Conservation (phyloP, 2,888 invertebrate genomes). For the Antheraea assamensis region DNA sequence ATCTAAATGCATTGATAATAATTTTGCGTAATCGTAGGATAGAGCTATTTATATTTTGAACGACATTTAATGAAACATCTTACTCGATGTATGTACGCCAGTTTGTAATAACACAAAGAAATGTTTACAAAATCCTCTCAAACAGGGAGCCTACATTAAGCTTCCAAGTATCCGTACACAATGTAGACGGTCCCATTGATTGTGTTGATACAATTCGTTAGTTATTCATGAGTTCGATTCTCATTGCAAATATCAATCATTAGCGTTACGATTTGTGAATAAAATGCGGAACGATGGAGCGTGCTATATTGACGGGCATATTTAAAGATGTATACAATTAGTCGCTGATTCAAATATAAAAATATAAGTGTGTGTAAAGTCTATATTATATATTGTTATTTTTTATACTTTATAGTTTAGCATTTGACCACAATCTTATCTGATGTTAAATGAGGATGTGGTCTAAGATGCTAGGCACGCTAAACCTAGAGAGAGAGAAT, state of each 20-base stretch:
- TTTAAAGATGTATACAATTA: not conserved
- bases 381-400: no score
- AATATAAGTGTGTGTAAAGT: not conserved
- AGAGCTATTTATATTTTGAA: no score
- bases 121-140: not conserved
- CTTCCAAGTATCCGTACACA: not conserved
- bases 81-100: not conserved
- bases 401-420: no score
- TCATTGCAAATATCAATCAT: conserved; percentile 41
- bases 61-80: not conserved
- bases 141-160: conserved; percentile 1
- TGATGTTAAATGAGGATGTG: no score
- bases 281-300: not conserved
- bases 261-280: conserved; percentile 15
- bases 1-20: no score
- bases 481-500: no score
- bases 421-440: no score
- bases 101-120: not conserved
- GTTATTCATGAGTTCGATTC: conserved; percentile 55
- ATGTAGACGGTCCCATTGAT: conserved; percentile 9
- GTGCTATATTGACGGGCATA: not conserved
- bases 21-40: no score
- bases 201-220: conserved; percentile 50
- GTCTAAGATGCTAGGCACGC: no score
- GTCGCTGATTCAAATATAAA: not conserved